Evolutionary conservation across 2,113 vertebrate species (phyloP).

Genomic region (Odocoileus virginianus): DNA sequence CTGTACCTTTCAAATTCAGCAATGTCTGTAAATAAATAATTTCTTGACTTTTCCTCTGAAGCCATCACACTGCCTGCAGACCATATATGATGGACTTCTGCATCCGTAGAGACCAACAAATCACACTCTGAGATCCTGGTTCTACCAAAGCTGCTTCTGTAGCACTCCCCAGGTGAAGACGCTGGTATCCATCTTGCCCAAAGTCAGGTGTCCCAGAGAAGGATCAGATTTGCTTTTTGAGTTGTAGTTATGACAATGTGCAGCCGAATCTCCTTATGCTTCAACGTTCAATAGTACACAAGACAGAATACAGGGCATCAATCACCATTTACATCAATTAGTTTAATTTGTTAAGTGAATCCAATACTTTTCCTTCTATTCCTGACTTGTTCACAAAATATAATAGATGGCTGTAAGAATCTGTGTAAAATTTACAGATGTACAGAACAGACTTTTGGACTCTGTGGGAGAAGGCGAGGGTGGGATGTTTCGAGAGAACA

Average conservation of each 20-base stretch:
- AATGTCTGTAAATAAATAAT: not conserved
- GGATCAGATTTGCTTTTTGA: not conserved
- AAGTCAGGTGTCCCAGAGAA: not conserved
- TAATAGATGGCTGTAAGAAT: conserved; percentile 38
- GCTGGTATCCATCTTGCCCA: not conserved
- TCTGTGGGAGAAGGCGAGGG: too few species aligned
- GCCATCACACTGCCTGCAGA: not conserved
- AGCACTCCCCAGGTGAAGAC: fast-evolving
- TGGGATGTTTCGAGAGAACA: too few species aligned
- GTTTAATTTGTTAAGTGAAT: conserved; percentile 39
- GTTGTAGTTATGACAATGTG: not conserved
- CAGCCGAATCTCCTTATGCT: not conserved
- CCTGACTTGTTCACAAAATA: conserved; percentile 39
- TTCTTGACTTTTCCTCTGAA: conserved; percentile 29
- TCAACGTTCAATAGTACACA: not conserved
- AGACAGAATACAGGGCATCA: not conserved
- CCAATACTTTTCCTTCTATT: conserved; percentile 52
- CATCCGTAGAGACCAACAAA: not conserved
- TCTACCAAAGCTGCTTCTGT: not conserved
- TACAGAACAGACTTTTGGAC: too few species aligned
- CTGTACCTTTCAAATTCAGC: not conserved
- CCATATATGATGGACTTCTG: not conserved
- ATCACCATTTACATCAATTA: not conserved
- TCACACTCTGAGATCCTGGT: not conserved
- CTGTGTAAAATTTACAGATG: conserved; percentile 33